Percentiles rank a stretch among this genome's conserved stretches.
Evolutionary conservation across 2,888 invertebrate species (phyloP).

Genomic region (Lucinisca nassula): DNA sequence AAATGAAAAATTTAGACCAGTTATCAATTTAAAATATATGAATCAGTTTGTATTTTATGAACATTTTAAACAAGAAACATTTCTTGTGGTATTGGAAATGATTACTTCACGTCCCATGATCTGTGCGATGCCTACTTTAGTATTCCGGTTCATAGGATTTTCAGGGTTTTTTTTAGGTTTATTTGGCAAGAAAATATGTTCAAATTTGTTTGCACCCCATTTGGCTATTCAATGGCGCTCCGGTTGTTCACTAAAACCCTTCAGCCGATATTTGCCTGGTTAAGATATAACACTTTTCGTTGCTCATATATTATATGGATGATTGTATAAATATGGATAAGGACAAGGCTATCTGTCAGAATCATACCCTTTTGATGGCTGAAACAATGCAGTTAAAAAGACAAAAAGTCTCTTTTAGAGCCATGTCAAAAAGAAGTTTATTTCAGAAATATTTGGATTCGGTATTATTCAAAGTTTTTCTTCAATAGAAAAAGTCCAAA

Average conservation of each 20-base stretch:
- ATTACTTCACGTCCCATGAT: constrained; percentile 45
- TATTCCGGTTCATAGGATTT: constrained; percentile 22
- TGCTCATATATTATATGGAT: constrained; percentile 60
- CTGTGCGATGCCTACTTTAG: constrained; percentile 4
- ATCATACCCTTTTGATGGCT: constrained; percentile 22
- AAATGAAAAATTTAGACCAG: constrained; percentile 35
- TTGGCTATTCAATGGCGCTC: constrained; percentile 44
- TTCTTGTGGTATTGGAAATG: constrained; percentile 1
- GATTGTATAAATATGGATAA: constrained; percentile 53
- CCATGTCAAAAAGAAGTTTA: constrained; percentile 40
- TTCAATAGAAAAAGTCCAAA: constrained; percentile 46
- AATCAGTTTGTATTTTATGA: constrained; percentile 42
- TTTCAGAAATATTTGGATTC: constrained; percentile 48
- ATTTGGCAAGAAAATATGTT: constrained; percentile 25
- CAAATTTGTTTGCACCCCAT: constrained; percentile 43
- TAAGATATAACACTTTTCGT: constrained; percentile 41
- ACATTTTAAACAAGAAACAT: constrained; percentile 39
- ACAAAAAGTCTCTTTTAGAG: constrained; percentile 41
- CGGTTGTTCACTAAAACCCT: constrained; percentile 58
- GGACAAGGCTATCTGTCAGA: neutral
- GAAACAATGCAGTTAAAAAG: constrained; percentile 34
- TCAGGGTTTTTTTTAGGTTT: constrained; percentile 28
- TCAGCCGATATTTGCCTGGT: constrained; percentile 37
- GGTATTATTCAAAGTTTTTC: constrained; percentile 44
- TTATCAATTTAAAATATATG: constrained; percentile 38